These are phyloP conservation scores for Thalassoma bifasciatum DNA, from an alignment of 2,113 vertebrate species.

Conservation along the genomic window DNA sequence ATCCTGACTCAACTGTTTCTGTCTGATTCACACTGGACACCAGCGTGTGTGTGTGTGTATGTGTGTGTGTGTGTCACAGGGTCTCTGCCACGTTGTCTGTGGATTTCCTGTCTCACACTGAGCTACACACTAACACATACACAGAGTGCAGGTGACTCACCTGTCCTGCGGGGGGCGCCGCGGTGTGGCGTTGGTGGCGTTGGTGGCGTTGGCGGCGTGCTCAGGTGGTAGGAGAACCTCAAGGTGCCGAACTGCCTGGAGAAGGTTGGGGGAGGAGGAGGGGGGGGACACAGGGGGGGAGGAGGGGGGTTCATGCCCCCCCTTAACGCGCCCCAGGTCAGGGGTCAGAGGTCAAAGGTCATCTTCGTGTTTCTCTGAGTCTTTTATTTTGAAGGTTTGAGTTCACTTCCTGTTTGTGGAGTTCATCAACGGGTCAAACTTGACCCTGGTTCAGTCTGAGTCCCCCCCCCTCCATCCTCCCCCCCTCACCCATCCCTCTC, in stretches of 20 bases:
- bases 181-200: too few relatives aligned
- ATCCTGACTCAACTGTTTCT: too few relatives aligned
- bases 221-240: constrained; percentile 84
- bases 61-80: too few relatives aligned
- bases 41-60: too few relatives aligned
- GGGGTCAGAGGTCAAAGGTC: constrained; percentile 3
- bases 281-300: constrained; percentile 20
- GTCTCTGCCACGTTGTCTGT: too few relatives aligned
- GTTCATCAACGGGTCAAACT: constrained; percentile 13
- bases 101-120: too few relatives aligned
- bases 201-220: constrained; percentile 34
- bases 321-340: neutral
- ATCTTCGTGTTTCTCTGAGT: too few relatives aligned
- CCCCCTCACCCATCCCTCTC: constrained; percentile 31
- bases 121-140: too few relatives aligned
- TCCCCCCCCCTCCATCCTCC: constrained; percentile 33
- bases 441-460: neutral
- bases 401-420: constrained; percentile 7
- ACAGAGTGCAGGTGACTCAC: constrained; percentile 54
- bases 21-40: too few relatives aligned
- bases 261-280: constrained; percentile 63
- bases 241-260: constrained; percentile 81
- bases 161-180: constrained; percentile 70
- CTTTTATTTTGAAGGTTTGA: neutral
- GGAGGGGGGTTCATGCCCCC: constrained; percentile 47